A percentile compares a stretch with the other conserved stretches of the same genome.
phyloP scores from a whole-genome alignment of 1,140 invertebrate species.

The Zophobas atratus region DNA sequence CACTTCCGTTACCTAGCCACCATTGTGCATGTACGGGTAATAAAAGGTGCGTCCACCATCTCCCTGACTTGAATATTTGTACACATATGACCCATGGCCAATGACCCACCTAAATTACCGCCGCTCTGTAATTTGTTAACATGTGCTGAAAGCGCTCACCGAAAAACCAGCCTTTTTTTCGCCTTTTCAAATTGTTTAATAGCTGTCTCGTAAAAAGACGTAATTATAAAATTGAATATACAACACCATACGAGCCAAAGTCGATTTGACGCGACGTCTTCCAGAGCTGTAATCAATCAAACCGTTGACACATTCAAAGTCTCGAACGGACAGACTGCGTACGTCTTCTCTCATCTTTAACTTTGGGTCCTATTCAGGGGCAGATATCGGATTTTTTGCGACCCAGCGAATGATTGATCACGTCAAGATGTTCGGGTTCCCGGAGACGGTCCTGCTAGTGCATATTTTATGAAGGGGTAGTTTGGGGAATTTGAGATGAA shows the following conservation, averaged over 20 bases:
- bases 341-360: slow-evolving; percentile 27
- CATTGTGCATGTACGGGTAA: slow-evolving; percentile 29
- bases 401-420: slow-evolving; percentile 25
- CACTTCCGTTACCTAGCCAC: neutral
- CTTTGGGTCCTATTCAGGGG: slow-evolving; percentile 31
- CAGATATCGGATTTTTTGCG: slow-evolving; percentile 37
- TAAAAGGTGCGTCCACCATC: slow-evolving; percentile 20
- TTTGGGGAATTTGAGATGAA: neutral
- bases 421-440: neutral
- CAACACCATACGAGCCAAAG: slow-evolving; percentile 1
- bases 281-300: slow-evolving; percentile 24
- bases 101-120: slow-evolving; percentile 14
- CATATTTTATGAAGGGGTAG: slow-evolving; percentile 9
- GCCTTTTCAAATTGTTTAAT: neutral
- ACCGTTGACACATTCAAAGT: slow-evolving; percentile 33
- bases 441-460: slow-evolving; percentile 23
- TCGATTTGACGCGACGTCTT: slow-evolving; percentile 34
- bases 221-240: slow-evolving; percentile 41
- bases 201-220: slow-evolving; percentile 3
- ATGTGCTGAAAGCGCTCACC: neutral
- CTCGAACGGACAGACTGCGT: slow-evolving; percentile 37
- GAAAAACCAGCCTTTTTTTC: neutral
- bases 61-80: slow-evolving; percentile 15
- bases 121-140: neutral
- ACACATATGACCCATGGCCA: slow-evolving; percentile 3